Base-by-base conservation (phyloP, 2,113 vertebrate species). In the Pelodiscus sinensis region DNA sequence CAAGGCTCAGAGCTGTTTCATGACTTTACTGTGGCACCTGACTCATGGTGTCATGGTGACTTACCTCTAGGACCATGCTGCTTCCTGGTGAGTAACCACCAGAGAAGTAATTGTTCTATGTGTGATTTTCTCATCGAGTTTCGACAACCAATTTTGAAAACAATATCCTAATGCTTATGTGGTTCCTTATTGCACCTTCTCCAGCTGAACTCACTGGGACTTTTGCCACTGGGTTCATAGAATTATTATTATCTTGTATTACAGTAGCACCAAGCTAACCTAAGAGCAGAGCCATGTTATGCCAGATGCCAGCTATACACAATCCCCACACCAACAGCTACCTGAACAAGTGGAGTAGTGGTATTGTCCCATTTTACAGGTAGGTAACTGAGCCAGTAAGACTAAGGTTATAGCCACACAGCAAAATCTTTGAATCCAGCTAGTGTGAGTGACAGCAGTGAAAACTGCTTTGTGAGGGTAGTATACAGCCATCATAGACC, bases 51-150 rank as follows among this genome's bases (percentile, higher is more conserved):
- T 44, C 38, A 44, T 5, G 38, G 5, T 44, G 38, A 44, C n/a
- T 35, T 58, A 52, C 27, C 68, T 29, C 55, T 0, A 0, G 27
- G 84, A 54, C 27, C 77, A 9, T 0, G 0, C 2, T 84, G 35
- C 57, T 65, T 65, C 51, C 83, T 81, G 79, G 24, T 58, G 55
- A 83, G 29, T 25, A 55, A 44, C 38, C 81, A 81, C 25, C 2
- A 83, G 24, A 38, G 77, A 19, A 24, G 31, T 75, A 29, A 9
- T 58, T 65, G 25, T 14, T 9, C 22, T 88, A 52, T 65, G 13
- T 78, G 73, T 44, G 56, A 18, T 15, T 90, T 87, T 91, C 82
- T 27, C 58, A 27, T 68, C 1, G 2, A 38, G 9, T 79, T 90
- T 83, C 80, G 86, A 62, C 9, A 84, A 22, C 6, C 3, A 38